Percentiles rank a stretch among this genome's conserved stretches.
Evolutionary conservation across 1,140 invertebrate genomes (phyloP).

Genomic region (Conus betulinus): DNA sequence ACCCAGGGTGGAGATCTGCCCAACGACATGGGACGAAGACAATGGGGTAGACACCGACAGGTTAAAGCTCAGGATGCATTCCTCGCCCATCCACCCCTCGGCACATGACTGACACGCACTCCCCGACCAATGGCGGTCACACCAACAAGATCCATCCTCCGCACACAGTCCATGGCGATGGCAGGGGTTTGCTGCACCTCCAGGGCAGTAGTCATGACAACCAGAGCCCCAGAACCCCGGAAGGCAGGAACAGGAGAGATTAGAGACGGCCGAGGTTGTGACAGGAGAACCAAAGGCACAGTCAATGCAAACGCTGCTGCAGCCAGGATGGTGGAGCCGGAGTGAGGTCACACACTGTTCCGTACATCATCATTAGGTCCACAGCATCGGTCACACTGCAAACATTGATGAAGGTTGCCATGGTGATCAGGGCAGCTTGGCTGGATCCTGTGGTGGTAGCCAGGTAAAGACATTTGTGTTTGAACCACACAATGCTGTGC

Average conservation of each 20-base stretch:
- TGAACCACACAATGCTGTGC: constrained; percentile 34
- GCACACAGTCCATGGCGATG: constrained; percentile 50
- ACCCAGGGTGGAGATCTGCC: constrained; percentile 40
- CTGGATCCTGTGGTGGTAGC: constrained; percentile 29
- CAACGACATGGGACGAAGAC: constrained; percentile 24
- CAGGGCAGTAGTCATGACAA: constrained; percentile 52
- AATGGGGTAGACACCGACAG: background rate
- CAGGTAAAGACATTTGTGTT: constrained; percentile 37
- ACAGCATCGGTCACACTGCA: constrained; percentile 38
- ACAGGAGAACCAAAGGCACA: constrained; percentile 48
- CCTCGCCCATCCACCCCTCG: constrained; percentile 48
- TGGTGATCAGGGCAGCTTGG: constrained; percentile 35
- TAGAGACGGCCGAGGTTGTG: background rate
- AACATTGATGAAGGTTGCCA: constrained; percentile 43
- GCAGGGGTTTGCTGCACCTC: constrained; percentile 47
- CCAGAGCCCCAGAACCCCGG: constrained; percentile 50
- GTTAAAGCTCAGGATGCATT: constrained; percentile 49
- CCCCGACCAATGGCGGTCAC: constrained; percentile 54
- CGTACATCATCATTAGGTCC: constrained; percentile 12
- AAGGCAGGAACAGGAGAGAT: constrained; percentile 46
- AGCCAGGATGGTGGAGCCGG: constrained; percentile 47
- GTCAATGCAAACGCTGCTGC: constrained; percentile 41
- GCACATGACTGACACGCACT: constrained; percentile 46
- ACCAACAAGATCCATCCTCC: constrained; percentile 50
- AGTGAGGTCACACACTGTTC: constrained; percentile 35